Evolutionary conservation across 2,113 vertebrate genomes (phyloP).

Genomic region (Chelonoidis abingdonii): DNA sequence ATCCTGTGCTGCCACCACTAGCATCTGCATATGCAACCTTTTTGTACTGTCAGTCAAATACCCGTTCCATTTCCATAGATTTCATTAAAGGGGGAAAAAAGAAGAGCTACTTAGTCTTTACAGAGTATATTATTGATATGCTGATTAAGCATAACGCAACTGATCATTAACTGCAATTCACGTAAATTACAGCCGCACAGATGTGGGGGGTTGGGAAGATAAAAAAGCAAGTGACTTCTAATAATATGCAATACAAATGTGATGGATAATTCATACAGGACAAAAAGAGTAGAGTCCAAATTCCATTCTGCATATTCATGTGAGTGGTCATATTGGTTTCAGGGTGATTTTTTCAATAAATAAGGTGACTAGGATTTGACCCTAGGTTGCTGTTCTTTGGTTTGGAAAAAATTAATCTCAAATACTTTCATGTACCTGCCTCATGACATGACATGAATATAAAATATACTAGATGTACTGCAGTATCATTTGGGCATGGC

Average conservation of each 20-base stretch:
- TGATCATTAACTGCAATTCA: slow-evolving; percentile 68
- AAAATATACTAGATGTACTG: rapidly evolving
- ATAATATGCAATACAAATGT: slow-evolving; percentile 52
- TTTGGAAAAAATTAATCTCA: background rate
- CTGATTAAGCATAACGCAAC: slow-evolving; percentile 71
- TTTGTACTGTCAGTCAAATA: slow-evolving; percentile 63
- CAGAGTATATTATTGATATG: slow-evolving; percentile 65
- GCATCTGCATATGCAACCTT: slow-evolving; percentile 68
- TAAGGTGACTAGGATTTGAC: slow-evolving; percentile 4
- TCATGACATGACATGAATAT: background rate
- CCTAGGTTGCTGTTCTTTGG: background rate
- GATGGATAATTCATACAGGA: slow-evolving; percentile 61
- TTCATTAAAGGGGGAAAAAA: slow-evolving; percentile 58
- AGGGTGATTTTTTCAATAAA: background rate
- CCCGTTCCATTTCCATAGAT: slow-evolving; percentile 58
- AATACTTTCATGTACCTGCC: background rate
- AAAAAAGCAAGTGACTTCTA: slow-evolving; percentile 55
- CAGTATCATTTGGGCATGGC: background rate
- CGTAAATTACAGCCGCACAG: slow-evolving; percentile 67
- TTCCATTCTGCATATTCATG: slow-evolving; percentile 46
- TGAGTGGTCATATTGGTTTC: slow-evolving; percentile 6
- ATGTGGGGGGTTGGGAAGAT: slow-evolving; percentile 50
- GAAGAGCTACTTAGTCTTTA: slow-evolving; percentile 52
- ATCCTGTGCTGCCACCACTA: slow-evolving; percentile 45
- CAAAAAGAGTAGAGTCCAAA: slow-evolving; percentile 45